Base-by-base conservation (phyloP, 2,888 invertebrate genomes). In the Sipunculus nudus region DNA sequence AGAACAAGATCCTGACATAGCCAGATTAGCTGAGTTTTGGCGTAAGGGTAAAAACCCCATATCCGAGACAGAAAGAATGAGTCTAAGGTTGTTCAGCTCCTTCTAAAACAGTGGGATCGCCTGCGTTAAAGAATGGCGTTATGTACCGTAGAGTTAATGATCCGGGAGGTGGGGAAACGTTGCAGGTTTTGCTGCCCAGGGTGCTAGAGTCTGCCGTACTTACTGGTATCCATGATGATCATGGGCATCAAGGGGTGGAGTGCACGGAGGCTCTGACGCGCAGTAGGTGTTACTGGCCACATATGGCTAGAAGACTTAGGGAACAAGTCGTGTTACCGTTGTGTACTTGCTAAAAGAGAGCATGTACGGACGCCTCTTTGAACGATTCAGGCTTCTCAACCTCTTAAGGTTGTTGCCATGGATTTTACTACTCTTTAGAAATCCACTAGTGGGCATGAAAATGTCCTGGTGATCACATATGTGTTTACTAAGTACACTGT, bases 381-480 rank as follows among this genome's bases (percentile, higher is more conserved):
- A 5, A 31, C 13, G 23, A 58, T 66, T 6, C 3, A 8, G 10
- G 46, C 59, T 1, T 45, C 45, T 31, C 31, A 43, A 40, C 65
- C 67, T 3, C 19, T 69, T 31, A 56, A 67, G 43, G 31, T 65
- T 1, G 57, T 67, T 13, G 59, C 58, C 26, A 59, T 67, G 8
- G 61, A 63, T 43, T 68, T 58, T 32, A 23, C 63, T 13, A 35
- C 50, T 19, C 25, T 65, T 23, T 63, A 69, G 21, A 32, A 25
- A 28, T 47, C 58, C 1, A 61, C 39, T 28, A 59, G 58, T n/a
- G 60, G 60, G 4, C 35, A 41, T 28, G 59, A 57, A 28, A 39
- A 67, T 45, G 50, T 65, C 23, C 38, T 69, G 26, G 61, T 69
- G 2, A 59, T 67, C 8, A 69, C 65, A 1, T 61, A 69, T 31